Percentiles rank a stretch among this genome's conserved stretches.
These are phyloP conservation scores for Bombus huntii DNA, from an alignment of 1,140 invertebrate genomes.

Conservation along the genomic window DNA sequence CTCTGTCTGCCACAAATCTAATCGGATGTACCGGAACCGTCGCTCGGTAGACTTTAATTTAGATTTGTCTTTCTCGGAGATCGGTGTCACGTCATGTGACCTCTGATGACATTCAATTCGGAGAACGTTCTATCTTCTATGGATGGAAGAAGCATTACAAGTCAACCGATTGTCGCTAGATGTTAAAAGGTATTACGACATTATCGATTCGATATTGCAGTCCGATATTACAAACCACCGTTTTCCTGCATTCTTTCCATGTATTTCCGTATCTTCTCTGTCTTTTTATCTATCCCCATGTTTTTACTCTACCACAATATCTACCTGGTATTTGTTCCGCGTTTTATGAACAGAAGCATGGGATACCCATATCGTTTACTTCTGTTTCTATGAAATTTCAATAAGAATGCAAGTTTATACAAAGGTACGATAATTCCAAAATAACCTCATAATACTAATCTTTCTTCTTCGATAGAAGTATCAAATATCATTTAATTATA, in stretches of 20 bases:
- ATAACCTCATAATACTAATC: neutral
- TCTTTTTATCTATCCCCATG: neutral
- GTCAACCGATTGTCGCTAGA: too few species aligned
- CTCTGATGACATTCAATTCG: neutral
- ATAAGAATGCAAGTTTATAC: neutral
- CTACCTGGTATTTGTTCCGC: neutral
- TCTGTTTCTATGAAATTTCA: neutral
- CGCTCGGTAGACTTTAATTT: conserved; percentile 24
- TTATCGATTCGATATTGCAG: neutral
- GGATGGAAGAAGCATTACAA: neutral
- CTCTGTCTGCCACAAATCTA: neutral
- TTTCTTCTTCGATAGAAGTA: too few species aligned
- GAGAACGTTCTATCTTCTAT: neutral
- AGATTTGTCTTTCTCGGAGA: neutral
- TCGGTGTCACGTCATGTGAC: neutral
- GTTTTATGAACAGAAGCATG: neutral
- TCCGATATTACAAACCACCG: neutral
- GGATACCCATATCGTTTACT: neutral
- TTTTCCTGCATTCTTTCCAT: neutral
- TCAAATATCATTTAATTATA: too few species aligned
- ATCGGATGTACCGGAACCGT: conserved; percentile 11
- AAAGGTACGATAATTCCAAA: neutral
- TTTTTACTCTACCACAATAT: neutral
- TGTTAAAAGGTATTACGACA: neutral
- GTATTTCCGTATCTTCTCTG: neutral